Conservation (phyloP, 2,888 invertebrate genomes). For the Amaurobius ferox region DNA sequence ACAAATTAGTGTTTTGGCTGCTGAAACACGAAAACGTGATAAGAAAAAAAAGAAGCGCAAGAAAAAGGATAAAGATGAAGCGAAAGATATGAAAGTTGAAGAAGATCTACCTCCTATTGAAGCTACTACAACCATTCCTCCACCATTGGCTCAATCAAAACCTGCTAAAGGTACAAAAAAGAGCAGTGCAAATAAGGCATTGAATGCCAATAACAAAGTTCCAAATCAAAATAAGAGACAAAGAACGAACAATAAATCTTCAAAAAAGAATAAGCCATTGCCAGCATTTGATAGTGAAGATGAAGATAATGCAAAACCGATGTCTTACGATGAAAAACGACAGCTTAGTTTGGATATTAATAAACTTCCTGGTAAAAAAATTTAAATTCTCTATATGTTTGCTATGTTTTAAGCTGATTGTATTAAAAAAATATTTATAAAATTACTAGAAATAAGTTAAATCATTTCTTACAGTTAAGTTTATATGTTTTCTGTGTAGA, state of each 20-base stretch:
- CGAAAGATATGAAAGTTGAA: conserved; percentile 59
- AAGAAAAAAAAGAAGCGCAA: conserved; percentile 83
- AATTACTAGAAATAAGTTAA: too few species aligned
- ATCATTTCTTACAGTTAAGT: too few species aligned
- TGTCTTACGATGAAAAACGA: conserved; percentile 99
- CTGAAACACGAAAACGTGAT: conserved; percentile 74
- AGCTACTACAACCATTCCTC: conserved; percentile 34
- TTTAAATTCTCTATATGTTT: too few species aligned
- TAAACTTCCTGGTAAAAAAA: conserved; percentile 97
- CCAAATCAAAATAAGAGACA: conserved; percentile 74
- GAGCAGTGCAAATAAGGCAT: conserved; percentile 61
- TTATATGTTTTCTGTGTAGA: too few species aligned
- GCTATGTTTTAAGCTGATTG: too few species aligned
- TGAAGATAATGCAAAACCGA: conserved; percentile 98
- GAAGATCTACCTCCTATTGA: conserved; percentile 59
- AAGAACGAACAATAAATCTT: conserved; percentile 75
- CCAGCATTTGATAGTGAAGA: conserved; percentile 89
- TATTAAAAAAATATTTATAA: too few species aligned
- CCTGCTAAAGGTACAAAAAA: conserved; percentile 64
- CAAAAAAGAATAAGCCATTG: conserved; percentile 68
- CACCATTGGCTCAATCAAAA: conserved; percentile 39
- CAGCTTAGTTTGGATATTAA: conserved; percentile 99
- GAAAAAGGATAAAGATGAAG: conserved; percentile 83
- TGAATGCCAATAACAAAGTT: conserved; percentile 73
- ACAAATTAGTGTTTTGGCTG: conserved; percentile 76